Evolutionary conservation across 2,113 vertebrate species (phyloP), one percentile per base, ranked within the genome.

Genomic region (Neodon shergylaensis): DNA sequence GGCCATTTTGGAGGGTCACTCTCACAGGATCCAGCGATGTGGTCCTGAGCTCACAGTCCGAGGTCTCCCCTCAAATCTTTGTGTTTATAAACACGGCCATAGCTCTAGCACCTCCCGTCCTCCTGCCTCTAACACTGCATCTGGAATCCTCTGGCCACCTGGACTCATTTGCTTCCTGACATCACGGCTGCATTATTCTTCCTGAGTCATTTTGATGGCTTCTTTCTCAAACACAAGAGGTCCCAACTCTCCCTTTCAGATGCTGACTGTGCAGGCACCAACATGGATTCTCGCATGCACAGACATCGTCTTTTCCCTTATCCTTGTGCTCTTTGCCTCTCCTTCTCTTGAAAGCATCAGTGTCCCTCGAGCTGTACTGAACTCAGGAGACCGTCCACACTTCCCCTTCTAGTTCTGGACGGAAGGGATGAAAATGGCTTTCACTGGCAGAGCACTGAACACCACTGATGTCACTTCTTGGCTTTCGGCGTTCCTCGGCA

Each of bases 161-260:
- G 65, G 78, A 44, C 74, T 39, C 0, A 16, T 33, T 91, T 36
- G 3, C 79, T 86, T 90, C 78, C 88, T 17, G 73, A 47, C 79
- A 33, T 84, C 24, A 65, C 3, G 65, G 73, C 61, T 2, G 3
- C 0, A 12, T 21, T 36, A 36, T 28, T 70, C 77, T 94, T 90
- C 47, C 78, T 28, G 88, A 87, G 36, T 74, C 83, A 58, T 33
- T 58, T 24, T 81, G 68, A 65, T 83, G 93, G 92, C 44, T 96
- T 92, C 78, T 88, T 96, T 68, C 86, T 24, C 66, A 74, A 54
- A 74, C 31, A n/a, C 10, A 24, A 81, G 86, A 47, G 77, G 93
- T 85, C 52, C 84, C 44, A 19, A 7, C 85, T 54, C 47, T 73
- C 31, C 42, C 79, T 95, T 91, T 82, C 73, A 63, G 72, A 54